Conservation (phyloP, 2,797 vertebrate species). For the Urophycis tenuis region DNA sequence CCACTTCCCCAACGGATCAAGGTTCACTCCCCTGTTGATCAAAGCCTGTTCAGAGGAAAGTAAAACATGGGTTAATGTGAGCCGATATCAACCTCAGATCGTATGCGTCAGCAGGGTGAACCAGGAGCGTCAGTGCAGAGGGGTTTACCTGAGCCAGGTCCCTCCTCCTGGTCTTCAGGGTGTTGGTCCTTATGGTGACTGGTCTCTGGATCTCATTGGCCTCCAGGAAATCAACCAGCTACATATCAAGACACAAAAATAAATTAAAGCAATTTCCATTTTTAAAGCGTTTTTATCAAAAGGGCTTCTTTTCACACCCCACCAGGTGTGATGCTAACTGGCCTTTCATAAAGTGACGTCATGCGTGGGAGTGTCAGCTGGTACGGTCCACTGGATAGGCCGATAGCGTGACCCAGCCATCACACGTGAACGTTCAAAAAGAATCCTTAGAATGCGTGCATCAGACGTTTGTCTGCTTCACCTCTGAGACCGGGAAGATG, state of each 20-base stretch:
- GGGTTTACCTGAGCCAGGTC: constrained; percentile 88
- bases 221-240: constrained; percentile 91
- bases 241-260: not conserved
- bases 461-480: constrained; percentile 40
- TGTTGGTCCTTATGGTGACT: constrained; percentile 92
- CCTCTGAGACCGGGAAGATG: constrained; percentile 90
- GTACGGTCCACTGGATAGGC: not conserved
- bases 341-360: not conserved
- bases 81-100: not conserved
- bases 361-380: not conserved
- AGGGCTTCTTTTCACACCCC: not conserved
- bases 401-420: not conserved
- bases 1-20: constrained; percentile 96
- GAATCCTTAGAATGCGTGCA: not conserved
- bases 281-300: not conserved
- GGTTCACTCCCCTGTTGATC: constrained; percentile 95
- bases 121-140: not conserved
- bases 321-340: not conserved
- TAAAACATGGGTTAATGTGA: not conserved
- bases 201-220: constrained; percentile 94
- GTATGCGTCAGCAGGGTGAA: not conserved
- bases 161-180: constrained; percentile 88
- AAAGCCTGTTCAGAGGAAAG: constrained; percentile 73
- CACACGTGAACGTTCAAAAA: not conserved
- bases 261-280: not conserved